Base-by-base conservation (phyloP, 2,888 invertebrate species). In the Dicyrtomina minuta region DNA sequence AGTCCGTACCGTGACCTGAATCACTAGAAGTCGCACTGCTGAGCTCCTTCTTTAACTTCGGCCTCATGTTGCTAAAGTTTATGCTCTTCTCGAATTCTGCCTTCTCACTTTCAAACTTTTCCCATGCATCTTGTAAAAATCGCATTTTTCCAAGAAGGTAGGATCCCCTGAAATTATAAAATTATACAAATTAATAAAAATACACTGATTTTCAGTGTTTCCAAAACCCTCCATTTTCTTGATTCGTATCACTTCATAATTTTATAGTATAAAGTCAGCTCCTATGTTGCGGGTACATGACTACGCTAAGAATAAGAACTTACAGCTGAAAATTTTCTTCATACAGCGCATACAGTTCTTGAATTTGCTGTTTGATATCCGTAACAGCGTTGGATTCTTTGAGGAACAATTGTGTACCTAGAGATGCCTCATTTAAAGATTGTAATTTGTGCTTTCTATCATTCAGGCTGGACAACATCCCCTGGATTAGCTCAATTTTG, bases 321-420 rank as follows among this genome's bases (percentile, higher is more conserved):
- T 73, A 76, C 76, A 78, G 66, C 61, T 78, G 78, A 46, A 75
- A 75, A 66, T 78, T 78, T 62, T 78, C 78, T 58, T 78, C 78
- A 59, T 78, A 78, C n/a, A 78, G 68, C 4, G 74, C 68, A 71
- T 78, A 78, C 22, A 78, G 68, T 69, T 77, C 76, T 51, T 75
- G 72, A n/a, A 78, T 56, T 58, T 78, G 78, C 33, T 74, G 71
- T 51, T 75, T 76, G 20, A 78, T 70, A 64, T 74, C 74, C 10
- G 70, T 58, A 20, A 74, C 72, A 17, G 70, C 69, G 51, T 74
- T 69, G 3, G 70, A 73, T 24, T 75, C 75, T 49, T 75, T 72
- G 17, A 75, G 66, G 62, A 75, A 70, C 41, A 75, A 51, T 60
- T 75, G 74, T 2, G 75, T 77, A 49, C 74, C 73, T 15, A 75